A percentile compares a stretch with the other conserved stretches of the same genome.
Conservation (phyloP, 2,888 invertebrate species). For the Spodoptera exigua region DNA sequence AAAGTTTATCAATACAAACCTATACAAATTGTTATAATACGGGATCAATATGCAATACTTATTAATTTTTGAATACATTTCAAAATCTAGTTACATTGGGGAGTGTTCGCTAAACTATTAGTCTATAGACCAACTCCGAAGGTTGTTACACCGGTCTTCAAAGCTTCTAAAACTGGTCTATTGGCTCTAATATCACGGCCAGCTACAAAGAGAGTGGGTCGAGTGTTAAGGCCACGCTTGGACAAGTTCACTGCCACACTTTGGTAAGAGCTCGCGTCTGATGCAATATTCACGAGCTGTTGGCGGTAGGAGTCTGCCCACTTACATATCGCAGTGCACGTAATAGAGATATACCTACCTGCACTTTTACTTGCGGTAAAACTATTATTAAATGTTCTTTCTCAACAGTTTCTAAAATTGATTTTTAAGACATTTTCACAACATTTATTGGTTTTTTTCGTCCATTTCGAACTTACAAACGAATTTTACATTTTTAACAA, state of each 20-base stretch:
- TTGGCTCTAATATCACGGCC: slow-evolving; percentile 3
- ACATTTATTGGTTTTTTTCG: no score
- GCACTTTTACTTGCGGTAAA: slow-evolving; percentile 38
- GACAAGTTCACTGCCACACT: slow-evolving; percentile 47
- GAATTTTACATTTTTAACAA: no score
- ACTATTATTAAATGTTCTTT: slow-evolving; percentile 1
- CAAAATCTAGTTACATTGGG: no score
- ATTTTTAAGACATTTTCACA: no score
- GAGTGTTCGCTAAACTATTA: not conserved
- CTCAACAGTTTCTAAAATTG: no score
- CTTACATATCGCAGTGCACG: slow-evolving; percentile 32
- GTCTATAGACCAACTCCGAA: slow-evolving; percentile 7
- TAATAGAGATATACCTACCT: slow-evolving; percentile 7
- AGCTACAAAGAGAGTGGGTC: slow-evolving; percentile 15
- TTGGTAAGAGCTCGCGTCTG: slow-evolving; percentile 30
- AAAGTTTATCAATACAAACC: no score
- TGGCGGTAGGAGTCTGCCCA: slow-evolving; percentile 15
- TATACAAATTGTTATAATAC: no score
- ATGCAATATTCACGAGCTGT: slow-evolving; percentile 47
- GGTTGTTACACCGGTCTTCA: not conserved
- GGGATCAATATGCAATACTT: no score
- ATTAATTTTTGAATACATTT: no score
- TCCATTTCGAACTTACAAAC: no score
- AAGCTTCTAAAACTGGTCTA: slow-evolving; percentile 9
- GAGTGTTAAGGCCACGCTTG: slow-evolving; percentile 16